Conservation (phyloP, 2,797 vertebrate species). For the Champsocephalus gunnari region DNA sequence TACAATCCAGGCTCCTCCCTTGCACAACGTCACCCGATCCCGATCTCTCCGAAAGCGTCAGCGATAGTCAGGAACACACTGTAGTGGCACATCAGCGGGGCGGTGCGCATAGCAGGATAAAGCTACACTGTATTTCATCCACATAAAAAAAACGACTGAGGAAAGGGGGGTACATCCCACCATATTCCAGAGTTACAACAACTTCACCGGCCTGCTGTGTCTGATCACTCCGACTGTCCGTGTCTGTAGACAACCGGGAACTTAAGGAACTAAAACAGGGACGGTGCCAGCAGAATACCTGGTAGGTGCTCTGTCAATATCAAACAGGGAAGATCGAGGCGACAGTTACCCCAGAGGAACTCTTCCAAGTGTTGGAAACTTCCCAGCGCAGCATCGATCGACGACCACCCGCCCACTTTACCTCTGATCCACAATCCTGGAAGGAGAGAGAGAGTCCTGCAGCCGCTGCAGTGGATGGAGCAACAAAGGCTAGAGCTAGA, state of each 20-base stretch:
- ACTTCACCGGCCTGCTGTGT: slow-evolving; percentile 54
- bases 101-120: slow-evolving; percentile 47
- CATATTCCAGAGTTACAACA: slow-evolving; percentile 49
- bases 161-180: slow-evolving; percentile 21
- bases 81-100: slow-evolving; percentile 71
- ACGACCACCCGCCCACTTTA: slow-evolving; percentile 78
- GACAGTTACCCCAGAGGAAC: slow-evolving; percentile 46
- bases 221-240: slow-evolving; percentile 20
- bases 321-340: slow-evolving; percentile 13
- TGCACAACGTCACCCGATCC: slow-evolving; percentile 79
- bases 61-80: slow-evolving; percentile 67
- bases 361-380: slow-evolving; percentile 74
- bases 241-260: slow-evolving; percentile 40
- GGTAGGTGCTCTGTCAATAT: slow-evolving; percentile 37
- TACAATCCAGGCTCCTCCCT: slow-evolving; percentile 77
- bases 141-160: not conserved
- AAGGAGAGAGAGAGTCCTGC: slow-evolving; percentile 58
- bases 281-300: slow-evolving; percentile 41
- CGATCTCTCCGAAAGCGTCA: slow-evolving; percentile 72
- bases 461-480: slow-evolving; percentile 75
- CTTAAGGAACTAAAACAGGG: slow-evolving; percentile 49
- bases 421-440: slow-evolving; percentile 64
- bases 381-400: slow-evolving; percentile 76
- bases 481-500: slow-evolving; percentile 71
- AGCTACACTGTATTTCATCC: slow-evolving; percentile 30